phyloP scores from a whole-genome alignment of 2,797 vertebrate genomes.

The Tokudaia muenninki region DNA sequence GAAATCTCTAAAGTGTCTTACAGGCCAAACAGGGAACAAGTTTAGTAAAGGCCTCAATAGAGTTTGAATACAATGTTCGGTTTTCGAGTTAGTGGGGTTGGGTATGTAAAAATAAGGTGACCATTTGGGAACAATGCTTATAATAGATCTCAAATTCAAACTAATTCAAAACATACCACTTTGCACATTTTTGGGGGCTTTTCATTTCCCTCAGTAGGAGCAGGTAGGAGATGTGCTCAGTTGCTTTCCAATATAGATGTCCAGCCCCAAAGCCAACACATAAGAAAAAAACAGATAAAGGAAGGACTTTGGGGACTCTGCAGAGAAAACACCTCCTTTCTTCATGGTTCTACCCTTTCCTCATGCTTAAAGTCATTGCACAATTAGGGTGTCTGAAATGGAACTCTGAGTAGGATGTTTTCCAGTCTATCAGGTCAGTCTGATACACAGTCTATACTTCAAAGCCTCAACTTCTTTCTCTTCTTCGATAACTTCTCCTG shows the following conservation, averaged over 20 bases:
- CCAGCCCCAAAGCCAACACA: conserved; percentile 95
- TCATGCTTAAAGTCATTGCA: conserved; percentile 95
- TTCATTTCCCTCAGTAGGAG: conserved; percentile 91
- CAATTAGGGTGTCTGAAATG: conserved; percentile 96
- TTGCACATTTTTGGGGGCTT: conserved; percentile 87
- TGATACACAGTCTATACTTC: conserved; percentile 95
- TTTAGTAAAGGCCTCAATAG: conserved; percentile 88
- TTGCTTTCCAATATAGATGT: conserved; percentile 98
- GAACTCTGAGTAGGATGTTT: conserved; percentile 97
- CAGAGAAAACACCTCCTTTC: conserved; percentile 92
- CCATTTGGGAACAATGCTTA: conserved; percentile 88
- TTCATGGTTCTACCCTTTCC: conserved; percentile 98
- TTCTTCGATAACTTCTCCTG: conserved; percentile 93
- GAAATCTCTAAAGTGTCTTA: conserved; percentile 87
- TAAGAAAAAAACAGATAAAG: conserved; percentile 97
- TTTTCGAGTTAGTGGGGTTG: conserved; percentile 87
- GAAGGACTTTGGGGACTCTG: conserved; percentile 92
- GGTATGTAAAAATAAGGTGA: conserved; percentile 88
- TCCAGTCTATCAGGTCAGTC: conserved; percentile 97
- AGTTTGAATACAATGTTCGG: conserved; percentile 89
- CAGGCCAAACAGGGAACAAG: conserved; percentile 85
- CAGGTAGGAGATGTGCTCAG: conserved; percentile 95
- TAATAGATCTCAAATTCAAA: conserved; percentile 90
- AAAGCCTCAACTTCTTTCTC: conserved; percentile 94
- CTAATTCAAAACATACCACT: conserved; percentile 87